Percentiles rank a stretch among this genome's conserved stretches.
Evolutionary conservation across 2,797 vertebrate species (phyloP).

Genomic region (Odontamblyopus lacepedii): DNA sequence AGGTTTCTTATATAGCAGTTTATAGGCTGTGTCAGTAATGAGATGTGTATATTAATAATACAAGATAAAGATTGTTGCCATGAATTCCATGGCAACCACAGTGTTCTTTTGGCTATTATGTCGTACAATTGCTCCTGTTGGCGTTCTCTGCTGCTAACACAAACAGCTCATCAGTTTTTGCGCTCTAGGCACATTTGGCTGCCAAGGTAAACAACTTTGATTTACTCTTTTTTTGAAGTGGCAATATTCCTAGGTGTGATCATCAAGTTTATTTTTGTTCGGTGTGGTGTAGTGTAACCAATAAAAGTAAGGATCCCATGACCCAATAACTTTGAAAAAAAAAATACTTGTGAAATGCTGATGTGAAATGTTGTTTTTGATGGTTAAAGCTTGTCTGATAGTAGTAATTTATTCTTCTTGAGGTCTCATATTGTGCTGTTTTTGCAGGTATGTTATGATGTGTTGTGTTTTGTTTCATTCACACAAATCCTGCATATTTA

Average conservation of each 20-base stretch:
- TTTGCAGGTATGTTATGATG: too few relatives aligned
- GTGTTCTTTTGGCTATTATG: conserved; percentile 29
- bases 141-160: conserved; percentile 27
- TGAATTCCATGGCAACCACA: conserved; percentile 36
- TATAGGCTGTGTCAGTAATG: neutral
- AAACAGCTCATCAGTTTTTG: conserved; percentile 25
- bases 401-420: neutral
- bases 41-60: neutral
- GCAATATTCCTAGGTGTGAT: neutral
- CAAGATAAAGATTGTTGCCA: conserved; percentile 20
- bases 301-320: conserved; percentile 6
- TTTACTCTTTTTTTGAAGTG: conserved; percentile 23
- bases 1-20: too few relatives aligned
- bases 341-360: neutral
- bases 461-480: too few relatives aligned
- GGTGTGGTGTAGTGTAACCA: conserved; percentile 1
- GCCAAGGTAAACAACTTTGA: conserved; percentile 34
- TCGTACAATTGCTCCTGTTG: conserved; percentile 30
- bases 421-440: too few relatives aligned
- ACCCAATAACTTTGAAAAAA: neutral
- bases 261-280: conserved; percentile 13
- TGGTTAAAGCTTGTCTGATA: neutral
- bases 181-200: conserved; percentile 14
- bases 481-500: too few relatives aligned
- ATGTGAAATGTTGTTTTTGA: neutral